These are phyloP conservation scores for Heteropelma amictum DNA, from an alignment of 2,888 invertebrate species.

Conservation along the genomic window DNA sequence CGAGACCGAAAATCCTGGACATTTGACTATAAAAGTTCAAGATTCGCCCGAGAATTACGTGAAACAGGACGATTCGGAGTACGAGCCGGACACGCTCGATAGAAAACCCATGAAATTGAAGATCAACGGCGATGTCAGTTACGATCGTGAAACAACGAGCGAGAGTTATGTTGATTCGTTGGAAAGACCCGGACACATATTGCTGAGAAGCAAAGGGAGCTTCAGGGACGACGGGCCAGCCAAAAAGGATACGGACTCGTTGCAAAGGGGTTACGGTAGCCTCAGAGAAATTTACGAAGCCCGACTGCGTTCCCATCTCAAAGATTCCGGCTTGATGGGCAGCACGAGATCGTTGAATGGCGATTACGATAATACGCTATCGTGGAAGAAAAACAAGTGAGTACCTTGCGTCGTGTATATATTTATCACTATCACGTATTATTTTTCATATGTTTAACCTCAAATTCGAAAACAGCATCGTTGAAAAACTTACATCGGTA, in stretches of 20 bases:
- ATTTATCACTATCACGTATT: background rate
- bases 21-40: conserved; percentile 90
- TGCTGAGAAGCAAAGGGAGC: conserved; percentile 85
- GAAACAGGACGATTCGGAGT: conserved; percentile 87
- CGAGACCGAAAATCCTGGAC: conserved; percentile 85
- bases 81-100: conserved; percentile 92
- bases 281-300: conserved; percentile 87
- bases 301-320: conserved; percentile 64
- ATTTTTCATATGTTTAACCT: background rate
- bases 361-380: conserved; percentile 58
- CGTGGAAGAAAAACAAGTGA: conserved; percentile 69
- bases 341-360: conserved; percentile 60
- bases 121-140: conserved; percentile 70
- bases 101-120: conserved; percentile 84
- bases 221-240: conserved; percentile 81
- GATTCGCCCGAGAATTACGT: conserved; percentile 89
- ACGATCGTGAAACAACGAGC: conserved; percentile 74
- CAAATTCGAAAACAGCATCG: background rate
- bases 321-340: conserved; percentile 52
- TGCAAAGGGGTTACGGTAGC: conserved; percentile 82
- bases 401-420: too few species aligned
- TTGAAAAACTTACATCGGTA: too few species aligned
- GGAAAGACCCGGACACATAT: conserved; percentile 81
- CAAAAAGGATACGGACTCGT: conserved; percentile 74
- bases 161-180: conserved; percentile 80